Percentiles rank a stretch among this genome's conserved stretches.
These are phyloP conservation scores for Lydus trimaculatus DNA, from an alignment of 2,888 invertebrate genomes.

Conservation along the genomic window DNA sequence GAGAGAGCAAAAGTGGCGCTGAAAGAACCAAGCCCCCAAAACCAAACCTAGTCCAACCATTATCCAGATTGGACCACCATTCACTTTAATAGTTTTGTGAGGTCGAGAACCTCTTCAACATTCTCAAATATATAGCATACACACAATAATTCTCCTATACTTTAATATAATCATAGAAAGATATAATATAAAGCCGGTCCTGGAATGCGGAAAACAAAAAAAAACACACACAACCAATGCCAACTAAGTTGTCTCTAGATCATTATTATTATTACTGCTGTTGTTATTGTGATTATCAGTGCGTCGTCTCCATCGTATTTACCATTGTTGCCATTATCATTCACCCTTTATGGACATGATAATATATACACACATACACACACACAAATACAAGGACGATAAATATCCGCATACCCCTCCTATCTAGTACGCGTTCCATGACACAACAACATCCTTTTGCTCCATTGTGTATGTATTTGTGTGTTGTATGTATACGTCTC, in stretches of 20 bases:
- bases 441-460: too few species aligned
- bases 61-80: not conserved
- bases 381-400: not conserved
- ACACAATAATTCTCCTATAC: not conserved
- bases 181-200: not conserved
- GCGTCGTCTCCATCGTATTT: too few species aligned
- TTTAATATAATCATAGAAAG: not conserved
- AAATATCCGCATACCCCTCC: not conserved
- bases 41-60: conserved; percentile 5
- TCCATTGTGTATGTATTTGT: too few species aligned
- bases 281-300: not conserved
- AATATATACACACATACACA: not conserved
- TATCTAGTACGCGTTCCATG: not conserved
- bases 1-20: conserved; percentile 7
- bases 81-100: not conserved
- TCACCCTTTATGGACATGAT: not conserved
- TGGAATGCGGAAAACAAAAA: conserved; percentile 1
- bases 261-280: not conserved
- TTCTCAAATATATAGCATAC: not conserved
- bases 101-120: not conserved
- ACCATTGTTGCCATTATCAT: not conserved
- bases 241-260: not conserved
- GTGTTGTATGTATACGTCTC: not conserved
- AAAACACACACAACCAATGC: not conserved
- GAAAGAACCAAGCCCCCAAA: not conserved